These are phyloP conservation scores for Lagopus leucura DNA, from an alignment of 2,113 vertebrate genomes.

Conservation along the genomic window DNA sequence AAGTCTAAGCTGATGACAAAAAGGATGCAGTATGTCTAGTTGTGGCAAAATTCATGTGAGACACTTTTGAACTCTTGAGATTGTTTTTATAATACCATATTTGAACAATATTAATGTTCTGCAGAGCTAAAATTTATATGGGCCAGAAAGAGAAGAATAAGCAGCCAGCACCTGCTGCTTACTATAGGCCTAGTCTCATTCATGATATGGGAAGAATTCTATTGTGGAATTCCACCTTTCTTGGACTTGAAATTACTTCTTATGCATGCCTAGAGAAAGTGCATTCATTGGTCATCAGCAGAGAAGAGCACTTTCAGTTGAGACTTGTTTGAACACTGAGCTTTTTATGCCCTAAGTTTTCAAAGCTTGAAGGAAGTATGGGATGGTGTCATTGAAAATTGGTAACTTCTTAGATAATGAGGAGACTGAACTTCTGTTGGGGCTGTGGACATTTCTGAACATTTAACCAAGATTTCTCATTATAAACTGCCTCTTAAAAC, in stretches of 20 bases:
- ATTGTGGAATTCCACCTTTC: not conserved
- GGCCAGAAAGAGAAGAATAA: not conserved
- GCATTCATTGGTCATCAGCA: accelerated
- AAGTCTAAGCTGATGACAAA: not conserved
- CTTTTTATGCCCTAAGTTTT: not conserved
- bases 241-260: not conserved
- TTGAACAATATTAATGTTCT: not conserved
- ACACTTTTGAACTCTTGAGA: not conserved
- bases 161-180: not conserved
- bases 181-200: not conserved
- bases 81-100: not conserved
- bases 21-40: not conserved
- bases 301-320: not conserved
- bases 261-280: not conserved
- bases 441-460: not conserved
- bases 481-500: not conserved
- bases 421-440: not conserved
- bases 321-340: not conserved
- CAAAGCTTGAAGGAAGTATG: not conserved
- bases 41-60: not conserved
- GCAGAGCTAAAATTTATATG: not conserved
- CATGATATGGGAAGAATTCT: not conserved
- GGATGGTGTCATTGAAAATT: not conserved
- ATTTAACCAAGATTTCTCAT: not conserved
- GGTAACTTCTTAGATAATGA: not conserved